These are phyloP conservation scores for Engraulis encrasicolus DNA, from an alignment of 2,113 vertebrate species.

Conservation along the genomic window DNA sequence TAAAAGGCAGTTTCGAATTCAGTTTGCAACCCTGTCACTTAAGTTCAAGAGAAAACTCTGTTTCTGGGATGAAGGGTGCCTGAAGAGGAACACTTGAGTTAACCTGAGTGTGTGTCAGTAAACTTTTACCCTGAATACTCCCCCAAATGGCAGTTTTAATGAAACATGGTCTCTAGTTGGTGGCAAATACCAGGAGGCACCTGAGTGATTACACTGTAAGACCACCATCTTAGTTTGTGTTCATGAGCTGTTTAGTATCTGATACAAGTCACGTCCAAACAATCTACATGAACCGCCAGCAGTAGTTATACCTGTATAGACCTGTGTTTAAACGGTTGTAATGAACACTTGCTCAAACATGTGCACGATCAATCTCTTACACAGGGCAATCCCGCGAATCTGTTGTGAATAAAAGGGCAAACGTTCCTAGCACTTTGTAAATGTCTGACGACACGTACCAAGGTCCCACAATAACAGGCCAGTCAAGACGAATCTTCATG, in stretches of 20 bases:
- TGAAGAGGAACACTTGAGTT: no score
- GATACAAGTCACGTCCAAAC: not conserved
- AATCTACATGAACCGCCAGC: not conserved
- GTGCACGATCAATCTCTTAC: not conserved
- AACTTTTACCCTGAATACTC: no score
- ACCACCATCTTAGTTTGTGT: not conserved
- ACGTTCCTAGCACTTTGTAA: not conserved
- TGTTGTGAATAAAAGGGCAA: not conserved
- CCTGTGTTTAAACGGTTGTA: not conserved
- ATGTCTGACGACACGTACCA: not conserved
- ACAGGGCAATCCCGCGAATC: not conserved
- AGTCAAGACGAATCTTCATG: not conserved
- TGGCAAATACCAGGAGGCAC: not conserved
- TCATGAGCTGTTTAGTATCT: not conserved
- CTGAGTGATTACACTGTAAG: not conserved
- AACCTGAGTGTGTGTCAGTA: no score
- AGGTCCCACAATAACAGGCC: not conserved
- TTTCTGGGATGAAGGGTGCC: no score
- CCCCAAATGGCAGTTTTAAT: not conserved
- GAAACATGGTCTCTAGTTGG: not conserved
- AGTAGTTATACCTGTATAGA: not conserved
- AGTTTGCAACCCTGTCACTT: no score
- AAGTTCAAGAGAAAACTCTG: no score
- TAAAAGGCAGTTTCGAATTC: no score
- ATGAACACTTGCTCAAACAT: not conserved